A percentile compares a stretch with the other conserved stretches of the same genome.
phyloP scores from a whole-genome alignment of 2,113 vertebrate species.

The Ceyx melanurus region DNA sequence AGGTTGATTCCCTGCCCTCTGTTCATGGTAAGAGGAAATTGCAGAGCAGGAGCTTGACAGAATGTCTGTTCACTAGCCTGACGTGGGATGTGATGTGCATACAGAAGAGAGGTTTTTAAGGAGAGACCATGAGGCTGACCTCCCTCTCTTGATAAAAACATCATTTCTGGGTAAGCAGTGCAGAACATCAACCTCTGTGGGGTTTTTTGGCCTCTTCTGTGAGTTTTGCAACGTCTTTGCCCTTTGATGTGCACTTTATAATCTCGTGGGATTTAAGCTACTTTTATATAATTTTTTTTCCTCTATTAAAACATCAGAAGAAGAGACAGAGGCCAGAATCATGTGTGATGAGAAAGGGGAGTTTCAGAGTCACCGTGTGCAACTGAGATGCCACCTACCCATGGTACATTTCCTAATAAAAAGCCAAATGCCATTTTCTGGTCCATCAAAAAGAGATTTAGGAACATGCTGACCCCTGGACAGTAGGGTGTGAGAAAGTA shows the following conservation, averaged over 20 bases:
- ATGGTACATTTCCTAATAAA: neutral
- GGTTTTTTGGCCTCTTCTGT: neutral
- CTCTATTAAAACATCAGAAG: neutral
- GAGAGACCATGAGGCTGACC: neutral
- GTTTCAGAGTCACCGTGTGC: neutral
- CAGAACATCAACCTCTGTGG: rapidly evolving
- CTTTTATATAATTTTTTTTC: neutral
- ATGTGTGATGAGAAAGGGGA: neutral
- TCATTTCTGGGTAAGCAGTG: neutral
- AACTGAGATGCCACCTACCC: neutral
- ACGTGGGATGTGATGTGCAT: neutral
- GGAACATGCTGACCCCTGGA: neutral
- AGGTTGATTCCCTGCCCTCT: constrained; percentile 47
- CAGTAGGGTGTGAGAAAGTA: neutral
- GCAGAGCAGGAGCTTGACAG: constrained; percentile 2
- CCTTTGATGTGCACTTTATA: neutral
- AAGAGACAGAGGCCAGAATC: neutral
- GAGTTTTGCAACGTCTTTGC: neutral
- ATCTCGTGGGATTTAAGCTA: neutral
- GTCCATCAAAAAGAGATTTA: neutral
- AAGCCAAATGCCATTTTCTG: neutral
- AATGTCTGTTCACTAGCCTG: constrained; percentile 8
- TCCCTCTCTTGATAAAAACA: neutral
- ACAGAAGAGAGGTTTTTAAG: neutral
- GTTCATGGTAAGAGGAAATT: constrained; percentile 14